Conservation (phyloP, 2,888 invertebrate species). For the Miltochrista miniata region DNA sequence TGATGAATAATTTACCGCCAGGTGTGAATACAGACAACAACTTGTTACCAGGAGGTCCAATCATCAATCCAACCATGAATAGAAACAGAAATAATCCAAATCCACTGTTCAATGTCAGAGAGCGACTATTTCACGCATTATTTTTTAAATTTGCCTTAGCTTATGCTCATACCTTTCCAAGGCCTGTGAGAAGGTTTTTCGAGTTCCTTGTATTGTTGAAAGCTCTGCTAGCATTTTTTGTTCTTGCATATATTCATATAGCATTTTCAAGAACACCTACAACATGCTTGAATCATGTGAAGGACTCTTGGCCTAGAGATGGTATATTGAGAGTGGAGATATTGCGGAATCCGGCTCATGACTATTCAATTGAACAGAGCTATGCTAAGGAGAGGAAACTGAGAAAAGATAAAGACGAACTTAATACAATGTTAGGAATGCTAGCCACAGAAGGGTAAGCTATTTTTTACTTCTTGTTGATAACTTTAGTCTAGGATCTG, state of each 20-base stretch:
- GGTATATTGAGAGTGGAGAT: conserved; percentile 97
- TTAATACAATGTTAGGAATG: conserved; percentile 84
- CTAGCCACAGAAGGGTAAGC: conserved; percentile 86
- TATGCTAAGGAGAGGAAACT: conserved; percentile 92
- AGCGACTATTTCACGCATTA: conserved; percentile 96
- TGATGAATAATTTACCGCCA: conserved; percentile 72
- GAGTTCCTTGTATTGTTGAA: conserved; percentile 93
- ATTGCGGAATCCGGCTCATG: conserved; percentile 86
- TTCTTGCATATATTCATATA: conserved; percentile 97
- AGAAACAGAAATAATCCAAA: conserved; percentile 86
- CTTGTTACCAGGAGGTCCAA: conserved; percentile 80
- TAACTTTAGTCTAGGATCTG: too few species aligned
- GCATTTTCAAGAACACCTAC: conserved; percentile 96
- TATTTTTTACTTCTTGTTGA: too few species aligned
- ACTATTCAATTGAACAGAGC: conserved; percentile 91
- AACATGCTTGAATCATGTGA: conserved; percentile 95
- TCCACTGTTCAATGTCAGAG: conserved; percentile 93
- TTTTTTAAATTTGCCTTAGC: conserved; percentile 96
- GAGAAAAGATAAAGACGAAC: conserved; percentile 86
- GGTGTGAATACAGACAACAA: conserved; percentile 81
- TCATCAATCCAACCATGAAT: conserved; percentile 78
- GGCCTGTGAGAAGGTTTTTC: conserved; percentile 90
- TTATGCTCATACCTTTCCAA: conserved; percentile 95
- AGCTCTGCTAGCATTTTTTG: conserved; percentile 92
- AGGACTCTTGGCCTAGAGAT: conserved; percentile 96